Evolutionary conservation across 2,113 vertebrate genomes (phyloP).

Genomic region (Rhea pennata): DNA sequence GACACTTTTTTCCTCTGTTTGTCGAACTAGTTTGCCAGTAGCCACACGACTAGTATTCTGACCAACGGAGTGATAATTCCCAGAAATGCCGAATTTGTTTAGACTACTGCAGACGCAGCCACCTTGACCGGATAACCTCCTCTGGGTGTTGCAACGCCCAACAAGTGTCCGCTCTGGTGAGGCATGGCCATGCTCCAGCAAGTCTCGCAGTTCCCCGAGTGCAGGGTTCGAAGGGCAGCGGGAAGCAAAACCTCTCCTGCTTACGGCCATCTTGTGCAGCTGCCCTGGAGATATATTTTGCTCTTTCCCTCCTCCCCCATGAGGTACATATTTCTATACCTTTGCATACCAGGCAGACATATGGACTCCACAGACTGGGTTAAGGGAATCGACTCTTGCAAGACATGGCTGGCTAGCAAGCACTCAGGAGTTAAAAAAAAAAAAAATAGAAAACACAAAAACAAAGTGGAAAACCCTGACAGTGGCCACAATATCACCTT

Average conservation of each 20-base stretch:
- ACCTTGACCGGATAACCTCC: conserved; percentile 63
- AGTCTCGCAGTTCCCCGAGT: not conserved
- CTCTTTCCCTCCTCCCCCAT: conserved; percentile 13
- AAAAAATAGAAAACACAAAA: not conserved
- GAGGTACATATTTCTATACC: not conserved
- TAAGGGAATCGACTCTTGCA: not conserved
- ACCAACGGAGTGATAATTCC: conserved; percentile 72
- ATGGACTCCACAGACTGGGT: not conserved
- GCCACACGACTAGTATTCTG: conserved; percentile 56
- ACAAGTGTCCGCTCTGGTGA: not conserved
- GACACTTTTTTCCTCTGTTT: conserved; percentile 64
- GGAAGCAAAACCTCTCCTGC: conserved; percentile 42
- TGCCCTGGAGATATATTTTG: not conserved
- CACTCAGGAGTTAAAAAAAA: not conserved
- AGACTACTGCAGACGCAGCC: conserved; percentile 32
- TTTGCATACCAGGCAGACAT: not conserved
- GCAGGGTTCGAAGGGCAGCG: not conserved
- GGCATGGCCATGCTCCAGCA: not conserved
- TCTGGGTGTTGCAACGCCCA: conserved; percentile 41
- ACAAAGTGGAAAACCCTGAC: not conserved
- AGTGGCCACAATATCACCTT: not conserved
- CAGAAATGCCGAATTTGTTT: conserved; percentile 71
- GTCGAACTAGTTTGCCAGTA: conserved; percentile 50
- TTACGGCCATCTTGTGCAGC: not conserved
- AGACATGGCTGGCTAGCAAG: not conserved